A percentile compares a stretch with the other conserved stretches of the same genome.
Evolutionary conservation across 2,888 invertebrate species (phyloP).

Genomic region (Gymnosoma rotundatum): DNA sequence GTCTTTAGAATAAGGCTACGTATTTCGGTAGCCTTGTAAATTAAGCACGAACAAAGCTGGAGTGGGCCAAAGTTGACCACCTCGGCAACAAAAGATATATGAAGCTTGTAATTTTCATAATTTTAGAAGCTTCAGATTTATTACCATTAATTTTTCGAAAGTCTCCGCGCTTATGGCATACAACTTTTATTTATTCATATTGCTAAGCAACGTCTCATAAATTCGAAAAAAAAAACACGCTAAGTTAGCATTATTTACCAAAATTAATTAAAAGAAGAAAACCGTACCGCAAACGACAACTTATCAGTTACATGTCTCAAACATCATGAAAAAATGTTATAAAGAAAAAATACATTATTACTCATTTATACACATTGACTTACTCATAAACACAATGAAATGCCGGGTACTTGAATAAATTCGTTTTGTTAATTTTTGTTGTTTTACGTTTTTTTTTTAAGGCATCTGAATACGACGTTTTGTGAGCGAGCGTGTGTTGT

Average conservation of each 20-base stretch:
- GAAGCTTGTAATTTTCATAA: no score
- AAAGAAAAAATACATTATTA: slow-evolving; percentile 11
- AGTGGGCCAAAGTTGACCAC: no score
- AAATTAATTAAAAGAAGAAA: neutral
- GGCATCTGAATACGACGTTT: slow-evolving; percentile 24
- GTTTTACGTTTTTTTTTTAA: slow-evolving; percentile 70
- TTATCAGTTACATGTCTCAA: slow-evolving; percentile 13
- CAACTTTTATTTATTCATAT: no score
- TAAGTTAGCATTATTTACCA: slow-evolving; percentile 3
- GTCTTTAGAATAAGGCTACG: no score
- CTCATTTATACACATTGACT: neutral
- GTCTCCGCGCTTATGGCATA: no score
- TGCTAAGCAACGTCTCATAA: no score
- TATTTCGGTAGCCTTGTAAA: no score
- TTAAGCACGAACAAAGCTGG: no score
- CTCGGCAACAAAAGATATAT: no score
- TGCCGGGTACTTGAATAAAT: slow-evolving; percentile 60
- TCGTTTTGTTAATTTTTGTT: slow-evolving; percentile 63
- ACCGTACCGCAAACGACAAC: slow-evolving; percentile 12
- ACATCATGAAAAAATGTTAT: slow-evolving; percentile 29
- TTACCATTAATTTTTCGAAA: no score
- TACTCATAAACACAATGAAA: slow-evolving; percentile 15
- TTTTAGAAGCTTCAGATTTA: no score
- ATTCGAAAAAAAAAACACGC: neutral
- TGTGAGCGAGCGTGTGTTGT: slow-evolving; percentile 43